Evolutionary conservation across 1,140 invertebrate genomes (phyloP).

Genomic region (Procambarus clarkii): DNA sequence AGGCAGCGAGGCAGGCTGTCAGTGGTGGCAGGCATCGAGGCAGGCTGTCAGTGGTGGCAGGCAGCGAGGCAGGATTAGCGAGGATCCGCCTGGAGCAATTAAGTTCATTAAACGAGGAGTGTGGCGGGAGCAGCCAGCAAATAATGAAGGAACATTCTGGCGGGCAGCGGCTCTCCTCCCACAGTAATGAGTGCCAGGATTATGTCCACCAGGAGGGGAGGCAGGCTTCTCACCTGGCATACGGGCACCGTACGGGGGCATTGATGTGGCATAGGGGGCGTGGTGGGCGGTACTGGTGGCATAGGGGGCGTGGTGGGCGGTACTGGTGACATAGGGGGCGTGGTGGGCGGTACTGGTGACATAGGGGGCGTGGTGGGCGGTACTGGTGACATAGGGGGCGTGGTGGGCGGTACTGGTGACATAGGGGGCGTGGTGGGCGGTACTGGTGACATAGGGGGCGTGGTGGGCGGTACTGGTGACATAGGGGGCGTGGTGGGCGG

Average conservation of each 20-base stretch:
- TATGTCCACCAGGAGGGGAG: neutral
- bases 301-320: too few species aligned
- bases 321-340: too few species aligned
- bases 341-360: too few species aligned
- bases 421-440: too few species aligned
- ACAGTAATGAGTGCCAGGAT: constrained; percentile 5
- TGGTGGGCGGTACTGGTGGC: too few species aligned
- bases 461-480: too few species aligned
- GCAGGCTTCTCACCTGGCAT: neutral
- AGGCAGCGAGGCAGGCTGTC: neutral
- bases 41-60: neutral
- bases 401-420: too few species aligned
- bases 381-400: too few species aligned
- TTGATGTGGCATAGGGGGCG: neutral
- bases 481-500: too few species aligned
- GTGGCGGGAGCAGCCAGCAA: constrained; percentile 19
- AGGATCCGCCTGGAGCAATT: constrained; percentile 4
- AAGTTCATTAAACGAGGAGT: constrained; percentile 26
- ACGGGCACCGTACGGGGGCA: neutral
- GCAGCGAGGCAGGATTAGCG: constrained; percentile 5
- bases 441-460: too few species aligned
- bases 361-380: too few species aligned
- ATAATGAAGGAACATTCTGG: constrained; percentile 12
- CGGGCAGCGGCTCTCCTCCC: neutral
- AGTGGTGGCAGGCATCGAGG: neutral